phyloP scores from a whole-genome alignment of 2,888 invertebrate genomes.

The Leptopilina syphax region DNA sequence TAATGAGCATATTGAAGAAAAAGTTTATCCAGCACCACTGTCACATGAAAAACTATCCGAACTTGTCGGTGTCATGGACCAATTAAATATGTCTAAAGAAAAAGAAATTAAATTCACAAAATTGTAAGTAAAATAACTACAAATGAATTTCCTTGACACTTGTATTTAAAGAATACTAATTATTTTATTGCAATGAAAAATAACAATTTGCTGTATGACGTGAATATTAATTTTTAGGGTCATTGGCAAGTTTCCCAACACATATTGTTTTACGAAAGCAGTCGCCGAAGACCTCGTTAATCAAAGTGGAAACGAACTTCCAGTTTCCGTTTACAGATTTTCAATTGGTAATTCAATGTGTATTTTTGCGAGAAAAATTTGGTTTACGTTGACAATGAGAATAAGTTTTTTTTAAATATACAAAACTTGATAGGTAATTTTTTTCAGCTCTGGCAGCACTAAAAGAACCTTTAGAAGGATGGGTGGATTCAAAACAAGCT shows the following conservation, averaged over 20 bases:
- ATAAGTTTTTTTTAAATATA: background rate
- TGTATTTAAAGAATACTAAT: too few relatives aligned
- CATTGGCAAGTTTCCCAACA: constrained; percentile 86
- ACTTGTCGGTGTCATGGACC: constrained; percentile 69
- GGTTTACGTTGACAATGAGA: background rate
- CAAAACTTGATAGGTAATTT: background rate
- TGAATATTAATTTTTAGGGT: constrained; percentile 41
- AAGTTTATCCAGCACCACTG: constrained; percentile 74
- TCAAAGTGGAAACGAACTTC: constrained; percentile 80
- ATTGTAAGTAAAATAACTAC: constrained; percentile 72
- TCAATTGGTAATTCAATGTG: constrained; percentile 81
- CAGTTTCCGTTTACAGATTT: constrained; percentile 88
- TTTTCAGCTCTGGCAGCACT: constrained; percentile 80
- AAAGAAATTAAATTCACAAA: constrained; percentile 77
- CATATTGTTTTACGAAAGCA: constrained; percentile 92
- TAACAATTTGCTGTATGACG: background rate
- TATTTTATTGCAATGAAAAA: background rate
- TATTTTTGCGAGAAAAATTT: background rate
- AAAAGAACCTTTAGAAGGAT: constrained; percentile 82
- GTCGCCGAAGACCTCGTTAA: constrained; percentile 85
- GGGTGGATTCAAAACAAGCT: constrained; percentile 88
- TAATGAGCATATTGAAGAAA: constrained; percentile 73
- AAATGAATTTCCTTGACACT: too few relatives aligned
- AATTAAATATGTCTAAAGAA: constrained; percentile 62
- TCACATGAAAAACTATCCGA: constrained; percentile 76